Conservation (phyloP, 2,888 invertebrate genomes). For the Drosophila pegasa region DNA sequence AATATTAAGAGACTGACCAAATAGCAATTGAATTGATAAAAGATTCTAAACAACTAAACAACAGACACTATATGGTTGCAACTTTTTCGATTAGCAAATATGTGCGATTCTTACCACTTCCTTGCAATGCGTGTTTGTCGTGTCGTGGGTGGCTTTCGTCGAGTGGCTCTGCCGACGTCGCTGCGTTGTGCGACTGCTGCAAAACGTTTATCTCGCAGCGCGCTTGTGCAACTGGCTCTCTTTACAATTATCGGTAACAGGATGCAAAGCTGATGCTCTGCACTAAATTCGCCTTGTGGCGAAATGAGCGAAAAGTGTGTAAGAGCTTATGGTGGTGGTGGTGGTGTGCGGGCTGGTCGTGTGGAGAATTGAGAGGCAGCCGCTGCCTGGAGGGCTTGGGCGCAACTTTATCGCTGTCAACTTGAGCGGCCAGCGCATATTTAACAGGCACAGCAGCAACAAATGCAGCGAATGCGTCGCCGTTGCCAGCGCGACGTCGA, state of each 20-base stretch:
- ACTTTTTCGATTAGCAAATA: neutral
- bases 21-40: too few species aligned
- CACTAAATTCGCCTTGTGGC: conserved; percentile 51
- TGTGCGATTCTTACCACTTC: conserved; percentile 6
- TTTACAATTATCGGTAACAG: conserved; percentile 57
- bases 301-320: conserved; percentile 44
- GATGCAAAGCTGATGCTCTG: conserved; percentile 56
- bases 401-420: conserved; percentile 50
- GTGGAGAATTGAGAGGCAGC: neutral
- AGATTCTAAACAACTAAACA: too few species aligned
- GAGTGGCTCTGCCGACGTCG: conserved; percentile 13
- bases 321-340: neutral
- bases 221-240: conserved; percentile 56
- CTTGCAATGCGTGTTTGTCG: conserved; percentile 6
- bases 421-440: conserved; percentile 30
- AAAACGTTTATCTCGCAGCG: conserved; percentile 58
- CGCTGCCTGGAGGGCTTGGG: conserved; percentile 17
- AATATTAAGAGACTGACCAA: neutral
- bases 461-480: conserved; percentile 35
- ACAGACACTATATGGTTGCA: too few species aligned
- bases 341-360: neutral
- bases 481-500: conserved; percentile 8
- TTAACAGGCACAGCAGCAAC: conserved; percentile 51
- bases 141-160: conserved; percentile 45
- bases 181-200: conserved; percentile 25